Evolutionary conservation across 2,888 invertebrate genomes (phyloP), one percentile per base, ranked within the genome.

Genomic region (Drosophila mulleri): DNA sequence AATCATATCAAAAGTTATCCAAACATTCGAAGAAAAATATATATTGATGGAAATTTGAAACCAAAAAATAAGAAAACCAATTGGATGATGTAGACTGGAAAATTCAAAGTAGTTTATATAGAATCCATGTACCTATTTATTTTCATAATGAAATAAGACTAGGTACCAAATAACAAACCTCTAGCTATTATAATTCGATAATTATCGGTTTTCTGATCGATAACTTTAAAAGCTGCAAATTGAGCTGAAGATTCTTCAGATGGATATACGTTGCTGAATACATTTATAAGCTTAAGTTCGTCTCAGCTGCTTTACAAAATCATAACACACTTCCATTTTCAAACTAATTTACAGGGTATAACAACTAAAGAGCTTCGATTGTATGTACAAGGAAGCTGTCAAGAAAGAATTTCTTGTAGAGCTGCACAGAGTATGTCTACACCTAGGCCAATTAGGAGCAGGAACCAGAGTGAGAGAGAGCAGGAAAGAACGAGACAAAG

Each of bases 381-480:
- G 18, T 32, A 1, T 32, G 18, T 12, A 20, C 32, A 32, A 50
- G 14, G 3, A 35, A 35, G 35, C 50, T 50, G 50, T 20, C 50
- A 50, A 2, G 50, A 50, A 35, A 50, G 32, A 50, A 50, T 50
- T 35, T 14, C 12, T 32, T 12, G 18, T 50, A 48, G 26, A 29
- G 29, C 29, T 2, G 7, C 16, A 23, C 20, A 37, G 9, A 53
- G 20, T 35, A 53, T 53, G 23, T 20, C 35, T 23, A 39, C 53
- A 53, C 23, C 53, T 39, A 50, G 32, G 50, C 50, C 23, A 39
- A 53, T 39, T 37, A 53, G 12, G 5, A 6, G 53, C 2, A 6
- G 32, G 50, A 44, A 14, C 29, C n/a, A 35, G 20, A 20, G 2
- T 1, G 11, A 29, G 32, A 32, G 32, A n/a, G 18, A 29, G 20